Evolutionary conservation across 2,797 vertebrate genomes (phyloP).

Genomic region (Darevskia mixta): DNA sequence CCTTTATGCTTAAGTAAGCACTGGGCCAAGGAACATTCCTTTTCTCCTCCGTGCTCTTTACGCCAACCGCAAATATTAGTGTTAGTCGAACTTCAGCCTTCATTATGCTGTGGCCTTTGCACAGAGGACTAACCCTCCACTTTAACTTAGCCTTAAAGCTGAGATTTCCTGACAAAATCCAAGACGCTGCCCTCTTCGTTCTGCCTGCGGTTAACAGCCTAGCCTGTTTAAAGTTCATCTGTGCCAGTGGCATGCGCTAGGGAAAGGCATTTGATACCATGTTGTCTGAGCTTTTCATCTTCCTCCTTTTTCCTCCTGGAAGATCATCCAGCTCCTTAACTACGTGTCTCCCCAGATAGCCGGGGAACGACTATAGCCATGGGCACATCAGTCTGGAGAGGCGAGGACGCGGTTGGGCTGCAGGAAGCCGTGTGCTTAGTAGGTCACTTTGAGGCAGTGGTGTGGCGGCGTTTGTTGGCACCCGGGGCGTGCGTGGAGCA

Average conservation of each 20-base stretch:
- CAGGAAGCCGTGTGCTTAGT: too few species aligned
- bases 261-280: constrained; percentile 31
- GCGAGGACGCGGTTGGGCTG: too few species aligned
- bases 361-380: constrained; percentile 43
- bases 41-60: neutral
- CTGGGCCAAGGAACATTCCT: neutral
- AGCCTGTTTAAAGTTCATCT: constrained; percentile 38
- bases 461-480: too few species aligned
- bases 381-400: too few species aligned
- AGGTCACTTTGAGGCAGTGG: too few species aligned
- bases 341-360: constrained; percentile 47
- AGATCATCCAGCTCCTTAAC: constrained; percentile 55
- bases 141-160: neutral
- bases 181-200: neutral
- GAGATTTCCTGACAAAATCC: neutral
- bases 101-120: neutral
- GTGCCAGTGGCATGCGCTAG: neutral
- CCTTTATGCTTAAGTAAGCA: constrained; percentile 28
- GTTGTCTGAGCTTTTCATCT: constrained; percentile 56
- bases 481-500: too few species aligned
- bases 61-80: neutral
- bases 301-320: constrained; percentile 53
- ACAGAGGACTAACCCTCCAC: neutral
- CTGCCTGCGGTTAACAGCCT: constrained; percentile 37
- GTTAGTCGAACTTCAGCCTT: neutral